A percentile compares a stretch with the other conserved stretches of the same genome.
These are phyloP conservation scores for Hymenopus coronatus DNA, from an alignment of 2,888 invertebrate genomes.

Conservation along the genomic window DNA sequence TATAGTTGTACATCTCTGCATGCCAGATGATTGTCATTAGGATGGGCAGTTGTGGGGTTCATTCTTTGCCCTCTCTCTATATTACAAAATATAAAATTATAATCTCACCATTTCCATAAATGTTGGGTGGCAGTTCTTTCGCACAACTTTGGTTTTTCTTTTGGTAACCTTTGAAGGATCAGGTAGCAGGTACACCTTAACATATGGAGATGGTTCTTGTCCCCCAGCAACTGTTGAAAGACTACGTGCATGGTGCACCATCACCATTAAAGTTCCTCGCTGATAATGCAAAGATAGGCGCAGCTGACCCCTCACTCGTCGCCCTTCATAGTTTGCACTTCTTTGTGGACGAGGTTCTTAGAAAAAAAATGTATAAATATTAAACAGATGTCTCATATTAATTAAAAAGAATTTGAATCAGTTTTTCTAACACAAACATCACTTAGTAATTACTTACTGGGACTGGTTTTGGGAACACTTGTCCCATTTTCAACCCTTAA, in stretches of 20 bases:
- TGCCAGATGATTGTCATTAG: no score
- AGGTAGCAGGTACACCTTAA: slow-evolving; percentile 90
- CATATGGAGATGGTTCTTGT: slow-evolving; percentile 84
- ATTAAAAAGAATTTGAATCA: no score
- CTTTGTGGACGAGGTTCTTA: slow-evolving; percentile 47
- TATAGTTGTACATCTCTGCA: no score
- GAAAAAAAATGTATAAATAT: slow-evolving; percentile 12
- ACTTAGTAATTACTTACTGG: no score
- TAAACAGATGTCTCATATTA: no score
- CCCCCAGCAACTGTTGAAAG: slow-evolving; percentile 75
- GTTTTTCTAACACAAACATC: no score
- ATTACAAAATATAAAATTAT: no score
- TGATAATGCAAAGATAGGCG: slow-evolving; percentile 76
- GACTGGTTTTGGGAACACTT: no score
- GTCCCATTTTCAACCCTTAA: no score
- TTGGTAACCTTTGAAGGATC: slow-evolving; percentile 91
- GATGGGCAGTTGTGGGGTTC: no score
- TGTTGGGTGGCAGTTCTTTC: slow-evolving; percentile 90
- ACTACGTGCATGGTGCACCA: slow-evolving; percentile 89
- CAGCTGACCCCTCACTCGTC: slow-evolving; percentile 63
- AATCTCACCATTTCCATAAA: slow-evolving; percentile 91
- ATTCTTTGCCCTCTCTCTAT: no score
- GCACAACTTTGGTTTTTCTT: slow-evolving; percentile 91
- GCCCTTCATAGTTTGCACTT: slow-evolving; percentile 36
- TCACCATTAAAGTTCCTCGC: slow-evolving; percentile 70